These are phyloP conservation scores for Tethya wilhelma DNA, from an alignment of 37 sponge, comb jelly and placozoan genomes.

Conservation along the genomic window DNA sequence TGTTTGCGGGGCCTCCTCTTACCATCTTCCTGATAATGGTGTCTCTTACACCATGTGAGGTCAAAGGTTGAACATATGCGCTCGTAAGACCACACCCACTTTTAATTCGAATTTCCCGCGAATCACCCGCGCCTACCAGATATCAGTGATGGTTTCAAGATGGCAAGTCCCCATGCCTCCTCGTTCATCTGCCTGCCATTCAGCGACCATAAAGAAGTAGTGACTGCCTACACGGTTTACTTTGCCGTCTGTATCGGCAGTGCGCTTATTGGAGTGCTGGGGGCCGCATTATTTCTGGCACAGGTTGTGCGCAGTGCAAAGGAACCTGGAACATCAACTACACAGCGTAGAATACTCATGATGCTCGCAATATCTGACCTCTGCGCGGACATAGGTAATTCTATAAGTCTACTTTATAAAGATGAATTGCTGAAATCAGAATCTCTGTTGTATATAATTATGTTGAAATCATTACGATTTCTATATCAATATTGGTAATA, in stretches of 20 bases:
- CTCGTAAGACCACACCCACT: background rate
- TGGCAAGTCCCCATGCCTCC: constrained; percentile 67
- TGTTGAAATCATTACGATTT: no score
- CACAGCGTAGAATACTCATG: constrained; percentile 53
- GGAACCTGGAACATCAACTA: background rate
- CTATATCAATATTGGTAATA: no score
- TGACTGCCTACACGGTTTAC: constrained; percentile 44
- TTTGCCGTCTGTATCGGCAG: constrained; percentile 41
- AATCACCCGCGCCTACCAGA: background rate
- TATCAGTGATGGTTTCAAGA: background rate
- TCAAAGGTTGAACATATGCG: background rate
- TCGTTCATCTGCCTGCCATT: constrained; percentile 65
- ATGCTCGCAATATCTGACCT: constrained; percentile 53
- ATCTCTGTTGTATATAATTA: no score
- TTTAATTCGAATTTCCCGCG: background rate
- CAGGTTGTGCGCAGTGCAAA: constrained; percentile 29
- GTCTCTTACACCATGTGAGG: constrained; percentile 11
- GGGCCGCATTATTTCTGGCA: constrained; percentile 38
- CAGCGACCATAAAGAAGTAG: constrained; percentile 22
- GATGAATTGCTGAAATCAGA: no score
- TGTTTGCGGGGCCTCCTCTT: constrained; percentile 69
- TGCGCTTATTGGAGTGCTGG: constrained; percentile 41
- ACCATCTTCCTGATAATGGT: no score
- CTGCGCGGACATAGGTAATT: constrained; percentile 52
- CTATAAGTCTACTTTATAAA: no score